phyloP scores from a whole-genome alignment of 2,113 vertebrate species.

The Columba livia region DNA sequence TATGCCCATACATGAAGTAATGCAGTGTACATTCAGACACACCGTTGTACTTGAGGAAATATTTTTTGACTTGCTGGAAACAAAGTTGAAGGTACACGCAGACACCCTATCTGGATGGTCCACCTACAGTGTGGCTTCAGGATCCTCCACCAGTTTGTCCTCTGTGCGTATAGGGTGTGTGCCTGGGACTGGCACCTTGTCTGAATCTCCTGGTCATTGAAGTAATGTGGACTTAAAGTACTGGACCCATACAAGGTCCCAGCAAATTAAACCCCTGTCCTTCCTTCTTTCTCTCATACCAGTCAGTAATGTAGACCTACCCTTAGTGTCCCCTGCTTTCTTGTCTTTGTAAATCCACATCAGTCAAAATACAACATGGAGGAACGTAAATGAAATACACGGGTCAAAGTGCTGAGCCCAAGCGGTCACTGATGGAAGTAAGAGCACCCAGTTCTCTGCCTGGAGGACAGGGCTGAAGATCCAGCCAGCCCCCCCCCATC shows the following conservation, averaged over 20 bases:
- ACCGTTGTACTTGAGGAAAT: not conserved
- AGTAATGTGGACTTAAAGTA: not conserved
- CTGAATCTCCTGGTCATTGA: not conserved
- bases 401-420: not conserved
- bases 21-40: not conserved
- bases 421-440: accelerated
- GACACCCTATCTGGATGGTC: not conserved
- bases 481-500: not conserved
- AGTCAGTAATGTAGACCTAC: not conserved
- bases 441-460: not conserved
- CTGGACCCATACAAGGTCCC: not conserved
- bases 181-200: not conserved
- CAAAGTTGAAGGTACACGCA: not conserved
- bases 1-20: not conserved
- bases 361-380: not conserved
- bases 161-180: not conserved
- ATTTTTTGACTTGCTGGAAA: not conserved
- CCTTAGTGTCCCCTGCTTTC: not conserved
- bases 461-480: not conserved
- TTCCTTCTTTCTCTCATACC: not conserved
- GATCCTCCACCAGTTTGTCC: not conserved
- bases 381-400: not conserved
- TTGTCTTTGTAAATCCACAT: not conserved
- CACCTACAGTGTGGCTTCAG: not conserved
- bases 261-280: not conserved